Percentiles rank a stretch among this genome's conserved stretches.
phyloP scores from a whole-genome alignment of 2,797 vertebrate species.

The Glyptemys insculpta region DNA sequence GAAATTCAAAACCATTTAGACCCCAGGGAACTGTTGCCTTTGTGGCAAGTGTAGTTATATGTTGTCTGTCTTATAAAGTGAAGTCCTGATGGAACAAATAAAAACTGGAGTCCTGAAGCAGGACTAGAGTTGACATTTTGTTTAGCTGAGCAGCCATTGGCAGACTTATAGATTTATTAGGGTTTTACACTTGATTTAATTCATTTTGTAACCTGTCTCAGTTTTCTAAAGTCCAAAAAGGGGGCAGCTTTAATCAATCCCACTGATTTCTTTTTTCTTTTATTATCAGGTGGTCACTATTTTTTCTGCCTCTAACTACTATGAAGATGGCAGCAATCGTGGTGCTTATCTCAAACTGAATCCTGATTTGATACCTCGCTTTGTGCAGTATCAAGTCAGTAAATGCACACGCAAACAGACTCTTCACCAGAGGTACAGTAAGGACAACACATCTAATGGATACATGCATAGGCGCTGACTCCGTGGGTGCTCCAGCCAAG shows the following conservation, averaged over 20 bases:
- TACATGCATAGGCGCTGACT: neutral
- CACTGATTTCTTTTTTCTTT: constrained; percentile 29
- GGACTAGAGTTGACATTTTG: neutral
- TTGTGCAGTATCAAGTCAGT: constrained; percentile 95
- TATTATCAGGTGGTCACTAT: constrained; percentile 91
- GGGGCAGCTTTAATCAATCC: neutral
- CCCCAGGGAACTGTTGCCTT: neutral
- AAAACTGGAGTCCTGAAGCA: neutral
- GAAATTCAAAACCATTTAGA: neutral
- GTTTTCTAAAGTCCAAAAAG: neutral
- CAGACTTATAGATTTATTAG: neutral
- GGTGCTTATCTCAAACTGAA: constrained; percentile 94
- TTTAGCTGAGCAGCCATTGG: neutral
- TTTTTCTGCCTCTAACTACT: constrained; percentile 99
- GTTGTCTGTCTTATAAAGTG: neutral
- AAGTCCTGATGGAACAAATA: neutral
- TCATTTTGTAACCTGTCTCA: neutral
- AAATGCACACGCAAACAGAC: constrained; percentile 85
- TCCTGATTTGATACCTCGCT: constrained; percentile 85
- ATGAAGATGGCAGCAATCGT: constrained; percentile 95
- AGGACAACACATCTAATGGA: neutral
- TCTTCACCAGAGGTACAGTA: constrained; percentile 88
- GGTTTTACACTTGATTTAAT: neutral
- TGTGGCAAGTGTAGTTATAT: neutral
- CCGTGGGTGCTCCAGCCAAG: too few species aligned